Conservation (phyloP, 2,113 vertebrate genomes). For the Ammodytes marinus region DNA sequence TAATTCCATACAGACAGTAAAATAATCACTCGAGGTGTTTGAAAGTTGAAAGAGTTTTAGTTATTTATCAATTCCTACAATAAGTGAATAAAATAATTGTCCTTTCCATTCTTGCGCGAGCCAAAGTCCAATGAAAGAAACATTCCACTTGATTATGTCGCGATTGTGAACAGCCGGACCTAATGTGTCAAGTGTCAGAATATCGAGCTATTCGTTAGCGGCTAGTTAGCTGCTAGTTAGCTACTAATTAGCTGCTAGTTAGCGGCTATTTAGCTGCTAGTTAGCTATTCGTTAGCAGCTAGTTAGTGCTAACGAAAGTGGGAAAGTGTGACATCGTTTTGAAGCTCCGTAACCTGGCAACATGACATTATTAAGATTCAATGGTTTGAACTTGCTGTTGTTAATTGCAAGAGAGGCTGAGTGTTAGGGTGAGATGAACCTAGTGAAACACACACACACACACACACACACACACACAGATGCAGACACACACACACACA, state of each 20-base stretch:
- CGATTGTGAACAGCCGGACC: constrained; percentile 35
- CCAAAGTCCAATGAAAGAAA: constrained; percentile 29
- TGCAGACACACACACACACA: not conserved
- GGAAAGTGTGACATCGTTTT: constrained; percentile 44
- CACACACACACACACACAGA: not conserved
- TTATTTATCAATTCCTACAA: constrained; percentile 34
- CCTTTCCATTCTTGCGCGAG: constrained; percentile 19
- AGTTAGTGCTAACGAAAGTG: constrained; percentile 57
- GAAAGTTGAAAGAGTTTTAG: constrained; percentile 50
- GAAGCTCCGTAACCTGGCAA: constrained; percentile 56
- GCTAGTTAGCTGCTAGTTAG: constrained; percentile 48
- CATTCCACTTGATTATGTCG: constrained; percentile 54
- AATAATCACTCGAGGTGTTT: constrained; percentile 47
- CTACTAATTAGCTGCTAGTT: constrained; percentile 39
- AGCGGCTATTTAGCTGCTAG: constrained; percentile 56
- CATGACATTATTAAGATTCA: constrained; percentile 41
- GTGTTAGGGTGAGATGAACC: not conserved
- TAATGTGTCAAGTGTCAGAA: not conserved
- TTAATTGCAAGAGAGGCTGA: constrained; percentile 53
- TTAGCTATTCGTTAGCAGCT: constrained; percentile 8
- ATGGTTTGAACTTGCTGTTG: constrained; percentile 45
- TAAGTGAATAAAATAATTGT: not conserved
- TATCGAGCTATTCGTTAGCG: not conserved
- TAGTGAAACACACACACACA: constrained; percentile 40
- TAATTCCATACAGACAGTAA: constrained; percentile 32